Percentiles rank a stretch among this genome's conserved stretches.
phyloP scores from a whole-genome alignment of 2,113 vertebrate genomes.

The Mustela lutreola region DNA sequence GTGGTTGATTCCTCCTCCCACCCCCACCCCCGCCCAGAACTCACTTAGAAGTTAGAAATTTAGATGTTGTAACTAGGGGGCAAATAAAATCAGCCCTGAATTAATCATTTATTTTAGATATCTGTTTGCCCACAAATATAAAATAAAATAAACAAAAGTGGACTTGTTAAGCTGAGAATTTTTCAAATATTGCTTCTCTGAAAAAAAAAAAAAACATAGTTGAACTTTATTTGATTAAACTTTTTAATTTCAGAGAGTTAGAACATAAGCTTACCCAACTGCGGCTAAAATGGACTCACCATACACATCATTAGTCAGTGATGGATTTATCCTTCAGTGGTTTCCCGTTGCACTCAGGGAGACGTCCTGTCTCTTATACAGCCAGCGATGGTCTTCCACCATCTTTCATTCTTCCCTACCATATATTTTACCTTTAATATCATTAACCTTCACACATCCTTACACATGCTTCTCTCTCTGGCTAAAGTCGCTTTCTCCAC shows the following conservation, averaged over 20 bases:
- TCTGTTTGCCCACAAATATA: neutral
- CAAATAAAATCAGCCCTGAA: neutral
- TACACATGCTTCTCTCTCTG: neutral
- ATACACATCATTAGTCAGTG: too few species aligned
- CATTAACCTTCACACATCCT: neutral
- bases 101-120: neutral
- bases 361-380: accelerated
- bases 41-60: neutral
- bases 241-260: neutral
- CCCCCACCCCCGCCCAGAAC: neutral
- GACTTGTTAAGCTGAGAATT: neutral
- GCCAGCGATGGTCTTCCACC: neutral
- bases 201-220: neutral
- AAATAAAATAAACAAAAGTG: neutral
- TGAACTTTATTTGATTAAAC: neutral
- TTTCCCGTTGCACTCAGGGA: neutral
- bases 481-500: neutral
- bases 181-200: neutral
- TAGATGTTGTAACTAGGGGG: neutral
- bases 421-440: neutral
- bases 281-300: neutral
- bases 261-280: neutral
- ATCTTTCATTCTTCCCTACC: neutral
- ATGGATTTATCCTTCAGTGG: neutral
- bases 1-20: neutral